These are phyloP conservation scores for Neodontobutis hainanensis DNA, from an alignment of 2,113 vertebrate species.

Conservation along the genomic window DNA sequence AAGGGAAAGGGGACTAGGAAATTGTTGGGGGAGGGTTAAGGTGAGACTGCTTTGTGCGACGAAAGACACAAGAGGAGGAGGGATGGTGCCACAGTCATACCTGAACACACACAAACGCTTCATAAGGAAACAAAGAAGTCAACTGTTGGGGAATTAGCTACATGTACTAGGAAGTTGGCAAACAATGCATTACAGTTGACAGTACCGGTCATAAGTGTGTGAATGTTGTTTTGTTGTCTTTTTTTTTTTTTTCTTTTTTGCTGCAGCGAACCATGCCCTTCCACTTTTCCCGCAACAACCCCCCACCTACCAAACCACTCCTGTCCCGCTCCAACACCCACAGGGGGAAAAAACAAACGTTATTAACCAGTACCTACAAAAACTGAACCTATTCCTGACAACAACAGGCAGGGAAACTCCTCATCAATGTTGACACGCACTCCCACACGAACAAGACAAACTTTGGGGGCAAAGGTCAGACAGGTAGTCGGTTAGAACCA, in stretches of 20 bases:
- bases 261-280: conserved; percentile 19
- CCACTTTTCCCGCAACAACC: conserved; percentile 21
- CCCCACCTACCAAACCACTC: neutral
- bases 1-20: conserved; percentile 4
- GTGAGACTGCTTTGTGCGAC: conserved; percentile 53
- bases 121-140: conserved; percentile 18
- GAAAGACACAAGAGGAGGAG: conserved; percentile 52
- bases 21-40: conserved; percentile 12
- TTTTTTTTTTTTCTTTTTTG: conserved; percentile 42
- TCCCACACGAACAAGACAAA: conserved; percentile 33
- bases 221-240: conserved; percentile 22
- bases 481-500: conserved; percentile 49
- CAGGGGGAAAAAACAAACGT: conserved; percentile 23
- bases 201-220: neutral
- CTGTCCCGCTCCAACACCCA: neutral
- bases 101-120: conserved; percentile 21
- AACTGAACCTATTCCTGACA: conserved; percentile 36
- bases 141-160: conserved; percentile 48
- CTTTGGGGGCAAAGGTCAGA: conserved; percentile 43
- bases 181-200: conserved; percentile 52
- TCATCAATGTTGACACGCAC: conserved; percentile 31
- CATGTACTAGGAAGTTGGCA: conserved; percentile 57
- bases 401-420: conserved; percentile 40
- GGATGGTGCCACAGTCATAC: conserved; percentile 24
- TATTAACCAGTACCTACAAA: conserved; percentile 22